phyloP scores from a whole-genome alignment of 2,113 vertebrate genomes.

The Cheilinus undulatus region DNA sequence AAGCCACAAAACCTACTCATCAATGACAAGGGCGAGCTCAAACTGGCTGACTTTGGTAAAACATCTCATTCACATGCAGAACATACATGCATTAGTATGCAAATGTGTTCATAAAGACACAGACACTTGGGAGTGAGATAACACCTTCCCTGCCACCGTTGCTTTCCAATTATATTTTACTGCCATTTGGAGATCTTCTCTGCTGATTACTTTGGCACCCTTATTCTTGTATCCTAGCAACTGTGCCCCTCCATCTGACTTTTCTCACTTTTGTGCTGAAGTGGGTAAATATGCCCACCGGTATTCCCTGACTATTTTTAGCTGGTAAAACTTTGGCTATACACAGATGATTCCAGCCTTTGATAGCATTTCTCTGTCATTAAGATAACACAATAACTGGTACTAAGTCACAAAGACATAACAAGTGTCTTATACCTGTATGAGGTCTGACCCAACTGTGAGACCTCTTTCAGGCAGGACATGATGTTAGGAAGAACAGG shows the following conservation, averaged over 20 bases:
- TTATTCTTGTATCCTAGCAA: conserved; percentile 75
- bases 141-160: conserved; percentile 2
- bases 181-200: conserved; percentile 30
- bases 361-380: no score
- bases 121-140: not conserved
- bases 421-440: no score
- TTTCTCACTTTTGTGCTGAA: conserved; percentile 31
- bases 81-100: not conserved
- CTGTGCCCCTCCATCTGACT: conserved; percentile 43
- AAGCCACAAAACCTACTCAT: conserved; percentile 98
- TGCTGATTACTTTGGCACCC: conserved; percentile 58
- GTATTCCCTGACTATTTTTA: conserved; percentile 1
- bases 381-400: no score
- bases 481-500: no score
- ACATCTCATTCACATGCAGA: no score
- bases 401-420: no score
- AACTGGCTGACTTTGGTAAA: conserved; percentile 94
- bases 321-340: conserved; percentile 3
- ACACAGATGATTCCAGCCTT: not conserved
- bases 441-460: no score
- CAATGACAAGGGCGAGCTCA: conserved; percentile 94
- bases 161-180: conserved; percentile 48
- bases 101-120: not conserved
- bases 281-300: conserved; percentile 25
- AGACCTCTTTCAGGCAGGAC: no score